Evolutionary conservation across 2,797 vertebrate genomes (phyloP).

Genomic region (Xiphophorus birchmanni): DNA sequence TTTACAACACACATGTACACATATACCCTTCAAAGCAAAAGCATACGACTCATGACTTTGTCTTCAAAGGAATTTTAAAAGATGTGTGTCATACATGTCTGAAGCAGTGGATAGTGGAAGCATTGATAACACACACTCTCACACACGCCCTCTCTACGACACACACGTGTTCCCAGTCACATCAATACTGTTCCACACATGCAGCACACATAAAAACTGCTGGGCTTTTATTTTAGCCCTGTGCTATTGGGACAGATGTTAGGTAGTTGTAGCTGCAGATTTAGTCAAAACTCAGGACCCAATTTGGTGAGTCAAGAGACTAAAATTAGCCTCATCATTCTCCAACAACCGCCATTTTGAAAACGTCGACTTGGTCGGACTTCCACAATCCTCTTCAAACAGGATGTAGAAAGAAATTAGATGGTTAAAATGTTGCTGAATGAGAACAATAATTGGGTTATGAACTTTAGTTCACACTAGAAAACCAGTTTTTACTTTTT

Average conservation of each 20-base stretch:
- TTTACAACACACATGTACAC: conserved; percentile 95
- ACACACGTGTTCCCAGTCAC: conserved; percentile 13
- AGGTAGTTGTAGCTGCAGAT: neutral
- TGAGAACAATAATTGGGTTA: neutral
- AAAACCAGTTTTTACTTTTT: neutral
- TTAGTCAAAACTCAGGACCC: neutral
- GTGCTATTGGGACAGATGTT: neutral
- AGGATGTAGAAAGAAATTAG: neutral
- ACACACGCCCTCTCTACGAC: conserved; percentile 19
- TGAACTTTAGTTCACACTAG: neutral
- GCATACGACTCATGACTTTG: conserved; percentile 85
- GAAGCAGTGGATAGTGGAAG: conserved; percentile 74
- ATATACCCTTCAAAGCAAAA: conserved; percentile 94
- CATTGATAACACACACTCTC: conserved; percentile 56
- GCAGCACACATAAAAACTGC: conserved; percentile 27
- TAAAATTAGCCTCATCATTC: neutral
- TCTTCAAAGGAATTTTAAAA: conserved; percentile 82
- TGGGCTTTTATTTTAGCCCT: neutral
- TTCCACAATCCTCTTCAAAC: neutral
- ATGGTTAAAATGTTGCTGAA: neutral
- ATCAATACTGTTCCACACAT: conserved; percentile 30
- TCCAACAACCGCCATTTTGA: neutral
- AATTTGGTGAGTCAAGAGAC: neutral
- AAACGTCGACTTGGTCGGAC: neutral
- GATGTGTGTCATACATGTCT: conserved; percentile 74